Conservation (phyloP, 2,113 vertebrate genomes). For the Pseudolaguvia tuberculata region DNA sequence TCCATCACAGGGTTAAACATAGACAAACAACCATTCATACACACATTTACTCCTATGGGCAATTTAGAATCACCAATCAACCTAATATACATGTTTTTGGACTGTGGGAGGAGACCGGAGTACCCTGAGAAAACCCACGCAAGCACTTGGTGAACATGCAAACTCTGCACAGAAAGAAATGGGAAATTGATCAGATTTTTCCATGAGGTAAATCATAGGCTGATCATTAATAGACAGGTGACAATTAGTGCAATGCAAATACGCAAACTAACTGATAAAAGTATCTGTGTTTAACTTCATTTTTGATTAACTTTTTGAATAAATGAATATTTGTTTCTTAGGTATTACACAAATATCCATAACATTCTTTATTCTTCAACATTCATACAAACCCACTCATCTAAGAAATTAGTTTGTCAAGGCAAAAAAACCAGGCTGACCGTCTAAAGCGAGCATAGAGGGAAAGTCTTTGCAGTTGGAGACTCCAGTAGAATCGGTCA, state of each 20-base stretch:
- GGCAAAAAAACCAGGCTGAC: conserved; percentile 65
- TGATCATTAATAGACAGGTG: not conserved
- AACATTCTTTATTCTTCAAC: not conserved
- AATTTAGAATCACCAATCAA: too few relatives aligned
- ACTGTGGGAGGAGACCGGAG: too few relatives aligned
- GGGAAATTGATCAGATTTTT: not conserved
- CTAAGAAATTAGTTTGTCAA: not conserved
- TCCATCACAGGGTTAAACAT: too few relatives aligned
- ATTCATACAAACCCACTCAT: not conserved
- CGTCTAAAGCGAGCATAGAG: conserved; percentile 90
- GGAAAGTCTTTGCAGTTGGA: conserved; percentile 94
- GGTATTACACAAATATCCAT: not conserved
- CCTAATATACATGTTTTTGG: too few relatives aligned
- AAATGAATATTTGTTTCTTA: not conserved
- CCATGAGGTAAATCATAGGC: not conserved
- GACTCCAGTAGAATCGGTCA: conserved; percentile 91
- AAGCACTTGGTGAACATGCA: too few relatives aligned
- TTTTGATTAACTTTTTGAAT: not conserved
- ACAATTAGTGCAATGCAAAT: not conserved
- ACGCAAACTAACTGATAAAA: not conserved
- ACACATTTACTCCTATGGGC: too few relatives aligned
- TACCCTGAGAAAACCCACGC: too few relatives aligned
- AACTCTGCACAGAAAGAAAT: too few relatives aligned
- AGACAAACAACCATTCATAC: too few relatives aligned
- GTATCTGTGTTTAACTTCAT: too few relatives aligned